A percentile compares a stretch with the other conserved stretches of the same genome.
phyloP scores from a whole-genome alignment of 2,113 vertebrate genomes.

The Sebastes fasciatus region DNA sequence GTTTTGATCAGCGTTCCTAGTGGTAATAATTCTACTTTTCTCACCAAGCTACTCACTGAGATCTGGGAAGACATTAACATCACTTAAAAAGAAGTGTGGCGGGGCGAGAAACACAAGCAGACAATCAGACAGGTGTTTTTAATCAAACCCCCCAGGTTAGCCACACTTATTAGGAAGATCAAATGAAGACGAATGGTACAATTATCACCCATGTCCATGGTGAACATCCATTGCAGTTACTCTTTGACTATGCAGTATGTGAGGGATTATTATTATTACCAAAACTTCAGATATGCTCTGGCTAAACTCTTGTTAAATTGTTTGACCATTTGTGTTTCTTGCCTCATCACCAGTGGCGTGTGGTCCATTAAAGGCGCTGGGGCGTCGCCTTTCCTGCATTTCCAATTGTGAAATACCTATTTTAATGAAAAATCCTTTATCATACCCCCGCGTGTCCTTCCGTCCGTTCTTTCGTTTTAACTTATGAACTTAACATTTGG shows the following conservation, averaged over 20 bases:
- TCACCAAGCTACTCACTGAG: background rate
- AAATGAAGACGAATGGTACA: background rate
- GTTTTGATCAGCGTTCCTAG: background rate
- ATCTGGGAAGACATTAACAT: background rate
- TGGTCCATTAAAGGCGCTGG: too few relatives aligned
- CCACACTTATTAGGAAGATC: background rate
- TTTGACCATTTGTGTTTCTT: too few relatives aligned
- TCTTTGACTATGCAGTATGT: background rate
- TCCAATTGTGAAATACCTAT: too few relatives aligned
- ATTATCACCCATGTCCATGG: background rate
- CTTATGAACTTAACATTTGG: too few relatives aligned
- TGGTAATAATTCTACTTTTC: background rate
- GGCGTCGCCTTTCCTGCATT: too few relatives aligned
- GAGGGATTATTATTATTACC: background rate
- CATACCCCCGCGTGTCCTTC: too few relatives aligned
- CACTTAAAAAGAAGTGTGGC: background rate
- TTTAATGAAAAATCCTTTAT: too few relatives aligned
- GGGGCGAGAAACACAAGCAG: background rate
- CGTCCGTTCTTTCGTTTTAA: too few relatives aligned
- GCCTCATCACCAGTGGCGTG: too few relatives aligned
- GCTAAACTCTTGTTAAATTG: too few relatives aligned
- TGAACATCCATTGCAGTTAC: background rate
- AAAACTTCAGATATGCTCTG: background rate
- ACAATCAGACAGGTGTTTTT: background rate
- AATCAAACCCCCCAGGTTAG: background rate